phyloP scores from a whole-genome alignment of 2,113 vertebrate species.

The Tupaia chinensis region DNA sequence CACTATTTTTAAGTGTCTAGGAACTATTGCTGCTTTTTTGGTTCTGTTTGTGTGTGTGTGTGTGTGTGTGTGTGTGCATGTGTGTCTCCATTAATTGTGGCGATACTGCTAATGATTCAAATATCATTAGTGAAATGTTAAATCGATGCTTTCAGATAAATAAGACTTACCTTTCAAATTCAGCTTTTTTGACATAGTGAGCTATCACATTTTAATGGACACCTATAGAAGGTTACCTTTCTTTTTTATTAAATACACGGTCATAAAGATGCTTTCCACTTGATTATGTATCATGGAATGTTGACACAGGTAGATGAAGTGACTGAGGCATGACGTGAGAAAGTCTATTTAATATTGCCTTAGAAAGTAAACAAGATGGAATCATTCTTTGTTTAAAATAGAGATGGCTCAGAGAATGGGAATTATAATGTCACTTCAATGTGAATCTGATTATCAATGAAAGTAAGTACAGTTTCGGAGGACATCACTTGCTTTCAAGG shows the following conservation, averaged over 20 bases:
- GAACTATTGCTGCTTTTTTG: neutral
- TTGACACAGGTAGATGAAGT: constrained; percentile 27
- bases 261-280: constrained; percentile 51
- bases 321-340: neutral
- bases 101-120: constrained; percentile 11
- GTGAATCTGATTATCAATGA: constrained; percentile 40
- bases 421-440: neutral
- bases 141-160: constrained; percentile 23
- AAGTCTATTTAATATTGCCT: neutral
- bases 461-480: neutral
- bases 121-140: constrained; percentile 56
- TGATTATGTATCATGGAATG: constrained; percentile 56
- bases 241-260: constrained; percentile 34
- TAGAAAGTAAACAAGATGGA: constrained; percentile 17
- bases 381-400: neutral
- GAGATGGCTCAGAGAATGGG: neutral
- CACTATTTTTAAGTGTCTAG: constrained; percentile 13
- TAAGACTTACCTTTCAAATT: constrained; percentile 58
- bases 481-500: neutral
- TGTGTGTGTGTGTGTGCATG: too few species aligned
- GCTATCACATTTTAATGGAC: constrained; percentile 56
- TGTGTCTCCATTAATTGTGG: neutral
- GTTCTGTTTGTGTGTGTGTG: too few species aligned
- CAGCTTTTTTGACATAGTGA: constrained; percentile 17
- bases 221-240: neutral